Percentiles rank a stretch among this genome's conserved stretches.
Evolutionary conservation across 2,888 invertebrate genomes (phyloP).

Genomic region (Cybosia mesomella): DNA sequence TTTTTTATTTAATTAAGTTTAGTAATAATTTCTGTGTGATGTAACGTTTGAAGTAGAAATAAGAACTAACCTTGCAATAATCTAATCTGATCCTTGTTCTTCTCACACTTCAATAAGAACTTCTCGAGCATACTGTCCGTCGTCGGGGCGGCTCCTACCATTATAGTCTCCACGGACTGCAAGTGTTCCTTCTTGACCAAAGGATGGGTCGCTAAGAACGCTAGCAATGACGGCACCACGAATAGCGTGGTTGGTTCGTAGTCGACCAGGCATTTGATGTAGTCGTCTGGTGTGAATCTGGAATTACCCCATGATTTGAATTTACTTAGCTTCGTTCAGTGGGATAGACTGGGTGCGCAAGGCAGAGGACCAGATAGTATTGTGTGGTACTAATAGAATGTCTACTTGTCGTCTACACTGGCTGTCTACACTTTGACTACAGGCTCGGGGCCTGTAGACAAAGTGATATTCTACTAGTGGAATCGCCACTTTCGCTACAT

Average conservation of each 20-base stretch:
- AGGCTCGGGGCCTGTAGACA: too few species aligned
- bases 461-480: too few species aligned
- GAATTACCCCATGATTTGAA: slow-evolving; percentile 22
- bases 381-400: too few species aligned
- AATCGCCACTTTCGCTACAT: too few species aligned
- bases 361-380: too few species aligned
- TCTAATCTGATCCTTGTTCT: slow-evolving; percentile 80
- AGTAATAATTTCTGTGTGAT: too few species aligned
- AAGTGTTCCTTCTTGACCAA: slow-evolving; percentile 89
- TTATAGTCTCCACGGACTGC: slow-evolving; percentile 87
- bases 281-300: slow-evolving; percentile 91
- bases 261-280: slow-evolving; percentile 88
- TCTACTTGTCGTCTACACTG: too few species aligned
- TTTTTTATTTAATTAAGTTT: too few species aligned
- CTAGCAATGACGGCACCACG: slow-evolving; percentile 92
- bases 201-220: slow-evolving; percentile 92
- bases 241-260: slow-evolving; percentile 89
- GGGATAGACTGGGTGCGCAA: not conserved
- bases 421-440: too few species aligned
- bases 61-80: slow-evolving; percentile 75
- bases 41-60: too few species aligned
- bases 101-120: slow-evolving; percentile 87
- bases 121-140: slow-evolving; percentile 88
- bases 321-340: not conserved
- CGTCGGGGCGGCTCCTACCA: slow-evolving; percentile 92